Percentiles rank a stretch among this genome's conserved stretches.
Conservation (phyloP, 2,797 vertebrate species). For the Nannoperca australis region DNA sequence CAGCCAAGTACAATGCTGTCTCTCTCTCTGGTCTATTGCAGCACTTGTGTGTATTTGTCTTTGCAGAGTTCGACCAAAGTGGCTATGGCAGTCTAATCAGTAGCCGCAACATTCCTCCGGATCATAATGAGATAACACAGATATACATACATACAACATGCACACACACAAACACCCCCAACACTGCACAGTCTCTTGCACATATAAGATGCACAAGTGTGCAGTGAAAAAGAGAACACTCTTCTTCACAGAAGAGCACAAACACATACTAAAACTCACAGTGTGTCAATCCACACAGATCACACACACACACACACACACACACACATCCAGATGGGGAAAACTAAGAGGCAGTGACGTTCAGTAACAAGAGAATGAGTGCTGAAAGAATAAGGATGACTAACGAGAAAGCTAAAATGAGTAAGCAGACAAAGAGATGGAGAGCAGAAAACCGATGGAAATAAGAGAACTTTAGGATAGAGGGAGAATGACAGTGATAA, state of each 20-base stretch:
- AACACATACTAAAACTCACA: background rate
- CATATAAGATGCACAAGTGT: background rate
- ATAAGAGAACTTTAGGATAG: slow-evolving; percentile 1
- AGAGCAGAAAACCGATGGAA: slow-evolving; percentile 37
- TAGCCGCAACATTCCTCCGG: slow-evolving; percentile 37
- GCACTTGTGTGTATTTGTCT: slow-evolving; percentile 63
- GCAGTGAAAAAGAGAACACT: background rate
- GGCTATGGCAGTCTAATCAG: slow-evolving; percentile 64
- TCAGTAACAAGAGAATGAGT: slow-evolving; percentile 7
- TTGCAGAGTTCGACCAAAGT: slow-evolving; percentile 60
- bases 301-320: background rate
- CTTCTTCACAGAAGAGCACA: background rate
- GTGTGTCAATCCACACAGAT: background rate
- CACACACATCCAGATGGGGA: background rate
- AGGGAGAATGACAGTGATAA: background rate
- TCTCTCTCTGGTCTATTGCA: slow-evolving; percentile 1
- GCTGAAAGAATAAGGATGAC: slow-evolving; percentile 51
- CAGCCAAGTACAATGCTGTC: slow-evolving; percentile 28
- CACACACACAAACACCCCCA: background rate
- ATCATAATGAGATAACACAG: slow-evolving; percentile 57
- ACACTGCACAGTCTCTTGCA: background rate
- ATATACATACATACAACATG: background rate
- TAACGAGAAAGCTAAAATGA: slow-evolving; percentile 23
- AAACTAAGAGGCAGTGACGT: slow-evolving; percentile 6
- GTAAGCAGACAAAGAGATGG: background rate